These are phyloP conservation scores for Argopecten irradians DNA, from an alignment of 1,140 invertebrate genomes.

Conservation along the genomic window DNA sequence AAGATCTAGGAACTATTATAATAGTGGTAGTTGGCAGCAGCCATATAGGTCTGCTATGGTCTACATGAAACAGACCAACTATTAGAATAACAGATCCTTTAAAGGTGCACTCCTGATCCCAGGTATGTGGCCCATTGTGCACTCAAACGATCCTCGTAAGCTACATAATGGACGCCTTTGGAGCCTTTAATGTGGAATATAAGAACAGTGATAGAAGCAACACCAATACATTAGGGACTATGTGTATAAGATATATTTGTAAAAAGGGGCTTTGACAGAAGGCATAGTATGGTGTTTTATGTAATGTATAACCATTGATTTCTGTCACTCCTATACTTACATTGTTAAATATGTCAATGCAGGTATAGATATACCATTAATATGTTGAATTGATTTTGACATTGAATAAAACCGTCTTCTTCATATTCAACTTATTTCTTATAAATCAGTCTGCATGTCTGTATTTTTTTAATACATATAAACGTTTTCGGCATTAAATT, in stretches of 20 bases:
- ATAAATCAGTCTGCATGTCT: too few relatives aligned
- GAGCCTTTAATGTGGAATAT: not conserved
- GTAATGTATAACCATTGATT: not conserved
- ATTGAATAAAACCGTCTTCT: too few relatives aligned
- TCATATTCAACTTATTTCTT: too few relatives aligned
- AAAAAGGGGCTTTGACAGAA: not conserved
- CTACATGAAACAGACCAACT: constrained; percentile 6
- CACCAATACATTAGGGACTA: not conserved
- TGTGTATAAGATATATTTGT: constrained; percentile 9
- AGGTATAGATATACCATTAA: not conserved
- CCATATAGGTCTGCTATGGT: not conserved
- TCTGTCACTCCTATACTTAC: not conserved
- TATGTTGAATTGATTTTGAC: too few relatives aligned
- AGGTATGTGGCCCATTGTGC: not conserved
- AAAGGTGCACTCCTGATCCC: not conserved
- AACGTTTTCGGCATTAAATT: too few relatives aligned
- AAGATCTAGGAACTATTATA: not conserved
- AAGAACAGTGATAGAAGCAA: not conserved
- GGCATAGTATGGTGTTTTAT: not conserved
- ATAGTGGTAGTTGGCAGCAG: not conserved
- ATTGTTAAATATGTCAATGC: not conserved
- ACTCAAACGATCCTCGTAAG: not conserved
- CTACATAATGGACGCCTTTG: constrained; percentile 7
- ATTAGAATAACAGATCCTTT: not conserved
- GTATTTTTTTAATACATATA: too few relatives aligned